Conservation (phyloP, 2,113 vertebrate species). For the Urocynchramus pylzowi region DNA sequence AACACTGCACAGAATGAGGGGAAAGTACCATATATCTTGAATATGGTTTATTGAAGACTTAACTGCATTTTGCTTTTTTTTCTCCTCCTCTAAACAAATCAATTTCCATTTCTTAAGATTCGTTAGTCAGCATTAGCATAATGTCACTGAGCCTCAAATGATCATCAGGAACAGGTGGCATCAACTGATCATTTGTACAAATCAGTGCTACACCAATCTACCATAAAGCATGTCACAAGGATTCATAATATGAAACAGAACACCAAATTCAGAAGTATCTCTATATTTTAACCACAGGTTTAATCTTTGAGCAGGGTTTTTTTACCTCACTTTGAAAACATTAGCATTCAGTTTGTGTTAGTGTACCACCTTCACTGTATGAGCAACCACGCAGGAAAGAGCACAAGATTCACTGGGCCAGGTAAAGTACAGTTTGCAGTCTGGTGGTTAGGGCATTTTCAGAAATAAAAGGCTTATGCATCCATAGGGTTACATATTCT, state of each 20-base stretch:
- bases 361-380: background rate
- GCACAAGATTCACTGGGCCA: background rate
- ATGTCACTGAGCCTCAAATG: slow-evolving; percentile 49
- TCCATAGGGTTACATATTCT: background rate
- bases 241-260: background rate
- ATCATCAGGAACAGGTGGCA: slow-evolving; percentile 48
- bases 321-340: background rate
- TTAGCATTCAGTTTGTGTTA: background rate
- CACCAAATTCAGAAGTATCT: background rate
- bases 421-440: background rate
- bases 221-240: background rate
- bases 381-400: background rate
- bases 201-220: background rate
- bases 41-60: background rate
- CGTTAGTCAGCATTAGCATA: slow-evolving; percentile 47
- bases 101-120: slow-evolving; percentile 37
- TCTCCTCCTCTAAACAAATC: background rate
- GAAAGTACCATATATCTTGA: fast-evolving
- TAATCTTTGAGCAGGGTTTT: background rate
- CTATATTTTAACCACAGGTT: background rate
- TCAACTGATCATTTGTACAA: slow-evolving; percentile 28
- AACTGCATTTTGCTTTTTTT: background rate
- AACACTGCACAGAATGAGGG: background rate
- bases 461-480: background rate
- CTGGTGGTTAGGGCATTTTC: background rate